A percentile compares a stretch with the other conserved stretches of the same genome.
Conservation (phyloP, 2,113 vertebrate species). For the Hippolais icterina region DNA sequence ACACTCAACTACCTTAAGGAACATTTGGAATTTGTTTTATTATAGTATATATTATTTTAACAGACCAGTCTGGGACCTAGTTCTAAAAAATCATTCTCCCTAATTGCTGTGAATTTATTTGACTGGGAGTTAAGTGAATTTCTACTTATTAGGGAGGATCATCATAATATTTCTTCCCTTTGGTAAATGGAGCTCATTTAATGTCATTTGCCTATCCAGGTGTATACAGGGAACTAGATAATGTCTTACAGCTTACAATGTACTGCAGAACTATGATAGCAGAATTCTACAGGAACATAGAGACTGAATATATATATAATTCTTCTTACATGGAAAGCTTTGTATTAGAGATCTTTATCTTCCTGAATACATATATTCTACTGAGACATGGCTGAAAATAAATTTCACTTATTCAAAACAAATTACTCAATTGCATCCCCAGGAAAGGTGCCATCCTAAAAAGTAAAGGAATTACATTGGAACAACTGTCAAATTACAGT, state of each 20-base stretch:
- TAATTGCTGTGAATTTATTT: background rate
- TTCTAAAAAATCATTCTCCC: background rate
- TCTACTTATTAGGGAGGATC: background rate
- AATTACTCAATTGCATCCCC: background rate
- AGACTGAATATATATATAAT: background rate
- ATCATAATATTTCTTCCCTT: background rate
- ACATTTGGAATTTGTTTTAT: background rate
- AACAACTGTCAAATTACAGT: background rate
- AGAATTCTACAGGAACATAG: background rate
- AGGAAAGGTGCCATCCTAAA: background rate
- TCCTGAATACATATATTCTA: background rate
- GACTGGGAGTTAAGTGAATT: background rate
- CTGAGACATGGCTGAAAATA: background rate
- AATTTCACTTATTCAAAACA: background rate
- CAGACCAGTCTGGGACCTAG: background rate
- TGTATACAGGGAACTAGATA: background rate
- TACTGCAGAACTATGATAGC: background rate
- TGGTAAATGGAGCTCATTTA: background rate
- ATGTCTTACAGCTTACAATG: background rate
- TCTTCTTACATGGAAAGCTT: background rate
- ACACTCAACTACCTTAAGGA: background rate
- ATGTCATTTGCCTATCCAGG: background rate
- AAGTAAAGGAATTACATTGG: background rate
- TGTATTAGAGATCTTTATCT: background rate
- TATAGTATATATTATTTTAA: background rate